Evolutionary conservation across 2,113 vertebrate species (phyloP).

Genomic region (Catharus fuscescens): DNA sequence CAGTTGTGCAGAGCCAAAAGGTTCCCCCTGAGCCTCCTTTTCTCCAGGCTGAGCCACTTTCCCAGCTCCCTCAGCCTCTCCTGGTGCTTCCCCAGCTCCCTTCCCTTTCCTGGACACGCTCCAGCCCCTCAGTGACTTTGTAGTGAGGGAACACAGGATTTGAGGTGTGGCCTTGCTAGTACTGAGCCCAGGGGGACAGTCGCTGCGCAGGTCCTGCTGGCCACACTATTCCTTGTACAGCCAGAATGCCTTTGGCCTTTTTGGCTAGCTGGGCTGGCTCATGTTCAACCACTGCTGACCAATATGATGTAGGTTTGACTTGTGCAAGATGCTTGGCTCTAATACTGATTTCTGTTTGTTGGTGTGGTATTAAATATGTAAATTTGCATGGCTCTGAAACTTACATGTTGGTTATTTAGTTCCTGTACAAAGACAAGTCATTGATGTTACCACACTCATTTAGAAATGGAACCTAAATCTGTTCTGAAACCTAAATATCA

Average conservation of each 20-base stretch:
- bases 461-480: background rate
- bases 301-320: background rate
- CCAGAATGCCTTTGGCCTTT: background rate
- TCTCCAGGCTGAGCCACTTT: background rate
- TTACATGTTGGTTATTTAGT: background rate
- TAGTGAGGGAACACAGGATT: background rate
- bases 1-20: background rate
- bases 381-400: background rate
- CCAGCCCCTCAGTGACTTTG: background rate
- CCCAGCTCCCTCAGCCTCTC: background rate
- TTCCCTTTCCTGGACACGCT: rapidly evolving
- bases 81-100: rapidly evolving
- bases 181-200: background rate
- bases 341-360: background rate
- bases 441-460: background rate
- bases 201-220: background rate
- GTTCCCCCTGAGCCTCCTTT: background rate
- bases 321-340: background rate
- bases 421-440: background rate
- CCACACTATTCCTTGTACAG: background rate
- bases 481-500: background rate
- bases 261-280: background rate
- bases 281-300: background rate
- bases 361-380: background rate
- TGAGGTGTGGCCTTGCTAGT: background rate